A percentile compares a stretch with the other conserved stretches of the same genome.
Conservation (phyloP, 2,113 vertebrate species). For the Marcusenius ussheri region DNA sequence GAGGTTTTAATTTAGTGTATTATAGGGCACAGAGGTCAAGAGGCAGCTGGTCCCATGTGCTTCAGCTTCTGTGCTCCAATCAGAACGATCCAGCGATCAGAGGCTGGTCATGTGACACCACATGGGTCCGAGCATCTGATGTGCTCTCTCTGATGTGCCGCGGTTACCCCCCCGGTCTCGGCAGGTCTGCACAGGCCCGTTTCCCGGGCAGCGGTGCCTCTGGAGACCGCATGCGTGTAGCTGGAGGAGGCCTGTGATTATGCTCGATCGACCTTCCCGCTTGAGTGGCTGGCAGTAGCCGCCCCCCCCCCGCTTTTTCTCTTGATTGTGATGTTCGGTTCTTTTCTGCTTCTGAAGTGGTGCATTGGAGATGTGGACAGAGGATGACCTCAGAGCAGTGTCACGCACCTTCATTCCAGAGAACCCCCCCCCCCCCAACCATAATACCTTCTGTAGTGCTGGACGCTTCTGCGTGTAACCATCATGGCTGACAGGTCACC, state of each 20-base stretch:
- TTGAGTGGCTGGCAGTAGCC: not conserved
- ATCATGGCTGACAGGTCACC: not conserved
- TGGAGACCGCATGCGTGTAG: not conserved
- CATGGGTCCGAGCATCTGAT: not conserved
- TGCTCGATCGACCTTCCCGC: not conserved
- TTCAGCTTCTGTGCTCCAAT: not conserved
- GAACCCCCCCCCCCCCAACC: not conserved
- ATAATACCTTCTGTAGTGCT: not conserved
- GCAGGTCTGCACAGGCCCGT: not conserved
- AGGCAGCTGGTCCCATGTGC: not conserved
- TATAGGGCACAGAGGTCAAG: not conserved
- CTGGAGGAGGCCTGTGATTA: not conserved
- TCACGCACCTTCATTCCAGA: not conserved
- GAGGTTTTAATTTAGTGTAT: not conserved
- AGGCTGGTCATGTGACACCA: not conserved
- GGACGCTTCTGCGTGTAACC: not conserved
- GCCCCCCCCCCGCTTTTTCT: not conserved
- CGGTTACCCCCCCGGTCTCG: not conserved
- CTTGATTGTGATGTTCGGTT: too few relatives aligned
- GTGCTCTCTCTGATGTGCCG: not conserved
- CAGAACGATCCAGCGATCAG: not conserved
- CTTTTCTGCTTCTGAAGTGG: not conserved
- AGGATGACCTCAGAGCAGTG: not conserved
- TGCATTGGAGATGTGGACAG: not conserved
- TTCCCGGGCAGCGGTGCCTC: not conserved